These are phyloP conservation scores for Grammomys surdaster DNA, from an alignment of 2,113 vertebrate genomes.

Conservation along the genomic window DNA sequence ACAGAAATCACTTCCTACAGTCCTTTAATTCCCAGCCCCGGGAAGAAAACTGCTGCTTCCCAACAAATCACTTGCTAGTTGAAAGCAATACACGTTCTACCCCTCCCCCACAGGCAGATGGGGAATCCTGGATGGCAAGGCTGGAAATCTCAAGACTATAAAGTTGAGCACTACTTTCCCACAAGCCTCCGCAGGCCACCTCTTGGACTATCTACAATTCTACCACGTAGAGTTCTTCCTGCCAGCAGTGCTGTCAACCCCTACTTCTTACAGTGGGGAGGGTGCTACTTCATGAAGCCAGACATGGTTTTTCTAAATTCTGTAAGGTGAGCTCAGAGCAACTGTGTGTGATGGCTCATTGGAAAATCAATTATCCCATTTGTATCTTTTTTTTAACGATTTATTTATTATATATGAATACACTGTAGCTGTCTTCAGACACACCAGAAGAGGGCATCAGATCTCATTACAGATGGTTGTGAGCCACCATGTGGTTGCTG, in stretches of 20 bases:
- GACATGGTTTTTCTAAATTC: neutral
- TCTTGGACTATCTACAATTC: neutral
- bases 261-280: too few relatives aligned
- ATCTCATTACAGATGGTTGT: too few relatives aligned
- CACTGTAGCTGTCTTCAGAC: too few relatives aligned
- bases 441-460: too few relatives aligned
- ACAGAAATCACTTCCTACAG: neutral
- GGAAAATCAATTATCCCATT: neutral
- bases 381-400: neutral
- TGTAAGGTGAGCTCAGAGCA: neutral
- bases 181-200: neutral
- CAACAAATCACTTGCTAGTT: neutral
- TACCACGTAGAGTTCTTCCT: neutral
- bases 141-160: neutral
- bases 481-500: too few relatives aligned
- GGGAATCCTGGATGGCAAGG: neutral
- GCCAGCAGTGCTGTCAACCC: too few relatives aligned
- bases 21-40: neutral
- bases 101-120: fast-evolving
- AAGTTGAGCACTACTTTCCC: neutral
- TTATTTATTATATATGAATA: too few relatives aligned
- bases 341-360: neutral
- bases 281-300: neutral
- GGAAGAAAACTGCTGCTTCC: neutral
- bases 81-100: neutral